Percentiles rank a stretch among this genome's conserved stretches.
Evolutionary conservation across 2,113 vertebrate species (phyloP).

Genomic region (Colius striatus): DNA sequence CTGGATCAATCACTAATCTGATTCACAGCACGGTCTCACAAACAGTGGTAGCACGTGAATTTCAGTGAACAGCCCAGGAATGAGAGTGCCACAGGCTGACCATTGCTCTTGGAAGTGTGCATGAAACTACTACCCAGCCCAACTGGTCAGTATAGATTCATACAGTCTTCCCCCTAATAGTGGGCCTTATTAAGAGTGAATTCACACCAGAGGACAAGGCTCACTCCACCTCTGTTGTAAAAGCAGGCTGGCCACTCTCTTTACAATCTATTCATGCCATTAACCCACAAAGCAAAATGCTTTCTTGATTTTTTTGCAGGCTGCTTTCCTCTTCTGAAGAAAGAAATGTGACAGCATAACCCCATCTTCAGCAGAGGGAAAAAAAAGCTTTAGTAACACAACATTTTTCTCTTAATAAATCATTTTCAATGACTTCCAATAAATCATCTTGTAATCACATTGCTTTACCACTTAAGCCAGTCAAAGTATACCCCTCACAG

Average conservation of each 20-base stretch:
- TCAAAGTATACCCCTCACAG: constrained; percentile 54
- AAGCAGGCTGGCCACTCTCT: background rate
- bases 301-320: background rate
- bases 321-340: background rate
- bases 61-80: background rate
- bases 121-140: background rate
- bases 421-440: constrained; percentile 70
- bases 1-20: background rate
- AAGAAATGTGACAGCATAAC: background rate
- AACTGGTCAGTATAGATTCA: rapidly evolving
- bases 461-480: constrained; percentile 67
- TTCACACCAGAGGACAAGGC: background rate
- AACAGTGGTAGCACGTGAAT: background rate
- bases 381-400: constrained; percentile 32
- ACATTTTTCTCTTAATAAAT: constrained; percentile 69
- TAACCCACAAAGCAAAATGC: background rate
- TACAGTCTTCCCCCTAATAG: background rate
- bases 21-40: background rate
- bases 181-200: background rate
- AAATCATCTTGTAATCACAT: constrained; percentile 71
- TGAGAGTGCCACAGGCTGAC: rapidly evolving
- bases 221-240: background rate
- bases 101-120: background rate
- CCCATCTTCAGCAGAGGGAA: background rate
- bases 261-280: background rate